These are phyloP conservation scores for Drosophila takahashii DNA, from an alignment of 1,140 invertebrate species.

Conservation along the genomic window DNA sequence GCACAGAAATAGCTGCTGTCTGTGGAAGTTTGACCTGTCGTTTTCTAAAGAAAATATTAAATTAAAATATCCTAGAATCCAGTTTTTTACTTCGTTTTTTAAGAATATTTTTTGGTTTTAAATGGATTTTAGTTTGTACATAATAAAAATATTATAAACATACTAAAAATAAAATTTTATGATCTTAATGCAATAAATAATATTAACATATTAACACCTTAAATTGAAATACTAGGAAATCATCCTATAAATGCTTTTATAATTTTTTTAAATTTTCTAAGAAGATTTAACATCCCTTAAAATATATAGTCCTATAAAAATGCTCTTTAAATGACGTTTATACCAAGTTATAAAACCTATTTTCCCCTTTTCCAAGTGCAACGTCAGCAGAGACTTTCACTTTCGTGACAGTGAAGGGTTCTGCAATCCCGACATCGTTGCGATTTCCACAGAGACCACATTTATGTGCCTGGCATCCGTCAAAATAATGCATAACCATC, in stretches of 20 bases:
- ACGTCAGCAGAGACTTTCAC: conserved; percentile 2
- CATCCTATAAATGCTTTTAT: too few relatives aligned
- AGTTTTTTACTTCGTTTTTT: not conserved
- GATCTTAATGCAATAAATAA: too few relatives aligned
- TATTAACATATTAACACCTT: too few relatives aligned
- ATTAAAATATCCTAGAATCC: not conserved
- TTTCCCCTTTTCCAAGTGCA: not conserved
- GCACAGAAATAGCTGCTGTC: not conserved
- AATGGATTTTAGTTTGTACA: too few relatives aligned
- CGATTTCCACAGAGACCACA: not conserved
- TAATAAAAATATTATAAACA: too few relatives aligned
- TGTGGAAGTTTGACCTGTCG: not conserved
- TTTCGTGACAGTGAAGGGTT: not conserved
- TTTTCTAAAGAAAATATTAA: not conserved
- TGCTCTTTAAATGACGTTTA: not conserved
- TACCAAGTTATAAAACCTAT: not conserved
- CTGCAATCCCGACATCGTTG: conserved; percentile 18
- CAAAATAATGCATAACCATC: conserved; percentile 34
- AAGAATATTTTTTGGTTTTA: too few relatives aligned
- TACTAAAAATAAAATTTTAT: too few relatives aligned
- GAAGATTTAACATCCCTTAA: too few relatives aligned
- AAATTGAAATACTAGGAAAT: too few relatives aligned
- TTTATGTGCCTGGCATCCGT: conserved; percentile 10
- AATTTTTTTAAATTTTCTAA: too few relatives aligned
- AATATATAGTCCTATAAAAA: too few relatives aligned